phyloP scores from a whole-genome alignment of 2,797 vertebrate genomes.

The Cetoscarus ocellatus region DNA sequence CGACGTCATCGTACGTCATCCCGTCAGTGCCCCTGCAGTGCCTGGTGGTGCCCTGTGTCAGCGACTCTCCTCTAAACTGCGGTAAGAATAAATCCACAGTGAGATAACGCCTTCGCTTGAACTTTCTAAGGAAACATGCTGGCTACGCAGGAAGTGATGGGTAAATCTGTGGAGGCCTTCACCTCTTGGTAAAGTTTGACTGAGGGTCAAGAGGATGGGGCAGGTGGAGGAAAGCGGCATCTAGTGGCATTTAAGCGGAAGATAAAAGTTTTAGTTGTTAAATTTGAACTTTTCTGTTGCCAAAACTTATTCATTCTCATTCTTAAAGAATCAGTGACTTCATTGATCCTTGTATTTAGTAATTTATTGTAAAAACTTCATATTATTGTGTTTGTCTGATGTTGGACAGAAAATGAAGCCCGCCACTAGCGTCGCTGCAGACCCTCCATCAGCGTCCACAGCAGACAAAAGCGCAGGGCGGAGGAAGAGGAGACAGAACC shows the following conservation, averaged over 20 bases:
- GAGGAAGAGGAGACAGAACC: constrained; percentile 66
- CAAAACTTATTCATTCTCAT: no score
- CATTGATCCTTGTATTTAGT: no score
- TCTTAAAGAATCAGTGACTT: no score
- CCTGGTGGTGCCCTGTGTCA: constrained; percentile 64
- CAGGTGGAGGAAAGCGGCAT: constrained; percentile 34
- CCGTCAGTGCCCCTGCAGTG: constrained; percentile 58
- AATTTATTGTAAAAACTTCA: no score
- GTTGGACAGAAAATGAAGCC: constrained; percentile 48
- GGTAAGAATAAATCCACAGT: constrained; percentile 28
- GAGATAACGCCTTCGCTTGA: not conserved
- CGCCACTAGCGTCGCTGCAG: constrained; percentile 76
- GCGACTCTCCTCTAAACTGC: constrained; percentile 14
- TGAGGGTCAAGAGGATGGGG: constrained; percentile 1
- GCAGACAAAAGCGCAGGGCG: constrained; percentile 69
- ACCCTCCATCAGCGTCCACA: constrained; percentile 46
- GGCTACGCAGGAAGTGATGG: no score
- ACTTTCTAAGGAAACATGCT: not conserved
- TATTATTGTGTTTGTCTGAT: no score
- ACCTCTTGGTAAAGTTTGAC: constrained; percentile 3
- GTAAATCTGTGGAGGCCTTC: not conserved
- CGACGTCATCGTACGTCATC: constrained; percentile 58
- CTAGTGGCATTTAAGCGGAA: constrained; percentile 18
- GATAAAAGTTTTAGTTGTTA: not conserved
- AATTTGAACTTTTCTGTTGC: not conserved